phyloP scores from a whole-genome alignment of 2,113 vertebrate genomes.

The Sphaerodactylus townsendi region DNA sequence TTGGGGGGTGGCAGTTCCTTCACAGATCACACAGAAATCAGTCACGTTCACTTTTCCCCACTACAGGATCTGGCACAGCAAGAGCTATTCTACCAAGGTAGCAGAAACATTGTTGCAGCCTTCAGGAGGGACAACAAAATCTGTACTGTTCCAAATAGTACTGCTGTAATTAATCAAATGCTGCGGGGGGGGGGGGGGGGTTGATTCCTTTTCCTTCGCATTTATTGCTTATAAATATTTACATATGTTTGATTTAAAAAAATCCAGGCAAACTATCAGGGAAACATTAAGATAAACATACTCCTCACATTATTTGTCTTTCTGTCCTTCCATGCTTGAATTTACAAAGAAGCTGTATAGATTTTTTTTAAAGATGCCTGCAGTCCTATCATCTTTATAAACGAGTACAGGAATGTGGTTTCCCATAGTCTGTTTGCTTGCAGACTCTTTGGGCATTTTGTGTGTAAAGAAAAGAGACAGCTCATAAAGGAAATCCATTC shows the following conservation, averaged over 20 bases:
- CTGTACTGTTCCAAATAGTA: background rate
- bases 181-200: background rate
- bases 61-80: rapidly evolving
- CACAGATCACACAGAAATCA: background rate
- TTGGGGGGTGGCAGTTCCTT: background rate
- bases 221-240: background rate
- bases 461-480: too few species aligned
- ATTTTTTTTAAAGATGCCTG: background rate
- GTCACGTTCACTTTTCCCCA: background rate
- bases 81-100: background rate
- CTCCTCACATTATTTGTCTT: background rate
- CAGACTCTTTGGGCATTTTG: too few species aligned
- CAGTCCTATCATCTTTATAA: background rate
- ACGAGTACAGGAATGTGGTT: too few species aligned
- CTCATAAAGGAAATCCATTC: too few species aligned
- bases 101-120: background rate
- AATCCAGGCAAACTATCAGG: too few species aligned
- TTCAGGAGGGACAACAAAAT: background rate
- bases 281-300: too few species aligned
- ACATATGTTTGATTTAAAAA: background rate
- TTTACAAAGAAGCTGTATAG: background rate
- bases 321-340: background rate
- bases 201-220: background rate
- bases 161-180: background rate
- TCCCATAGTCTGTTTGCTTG: too few species aligned